Conservation (phyloP, 2,888 invertebrate genomes). For the Serrognathus titanus region DNA sequence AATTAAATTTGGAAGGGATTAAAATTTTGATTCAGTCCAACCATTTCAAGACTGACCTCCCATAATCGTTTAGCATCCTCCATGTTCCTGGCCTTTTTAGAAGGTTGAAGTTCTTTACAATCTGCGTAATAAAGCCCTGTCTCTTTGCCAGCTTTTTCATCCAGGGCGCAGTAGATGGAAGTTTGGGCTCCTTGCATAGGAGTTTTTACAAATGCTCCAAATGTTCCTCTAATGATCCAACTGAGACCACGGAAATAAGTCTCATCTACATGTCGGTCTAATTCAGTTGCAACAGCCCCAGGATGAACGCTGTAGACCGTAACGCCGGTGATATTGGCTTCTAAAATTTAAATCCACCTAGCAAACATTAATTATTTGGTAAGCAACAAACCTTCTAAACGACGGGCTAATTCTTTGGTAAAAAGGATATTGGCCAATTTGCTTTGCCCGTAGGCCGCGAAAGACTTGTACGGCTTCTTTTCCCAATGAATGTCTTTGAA, state of each 20-base stretch:
- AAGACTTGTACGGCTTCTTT: conserved; percentile 59
- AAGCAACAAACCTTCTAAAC: conserved; percentile 40
- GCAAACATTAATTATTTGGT: conserved; percentile 2
- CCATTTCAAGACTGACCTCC: conserved; percentile 56
- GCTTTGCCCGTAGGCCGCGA: conserved; percentile 70
- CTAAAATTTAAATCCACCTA: conserved; percentile 24
- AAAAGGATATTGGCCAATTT: conserved; percentile 79
- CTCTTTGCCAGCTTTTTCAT: conserved; percentile 61
- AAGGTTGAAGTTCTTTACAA: conserved; percentile 52
- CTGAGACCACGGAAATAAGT: conserved; percentile 50
- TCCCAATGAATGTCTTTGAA: conserved; percentile 73
- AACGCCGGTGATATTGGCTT: conserved; percentile 49
- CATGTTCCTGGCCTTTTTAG: conserved; percentile 53
- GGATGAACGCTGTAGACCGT: conserved; percentile 71
- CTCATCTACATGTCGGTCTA: conserved; percentile 62
- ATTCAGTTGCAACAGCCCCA: conserved; percentile 71
- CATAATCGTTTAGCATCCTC: conserved; percentile 60
- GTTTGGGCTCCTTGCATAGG: conserved; percentile 72
- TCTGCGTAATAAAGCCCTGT: conserved; percentile 60
- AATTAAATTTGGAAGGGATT: too few species aligned
- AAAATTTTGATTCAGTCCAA: conserved; percentile 48
- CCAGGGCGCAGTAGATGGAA: conserved; percentile 67
- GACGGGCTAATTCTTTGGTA: conserved; percentile 61
- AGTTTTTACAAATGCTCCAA: conserved; percentile 55
- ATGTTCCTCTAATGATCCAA: conserved; percentile 42